phyloP scores from a whole-genome alignment of 2,797 vertebrate genomes.

The Sebastes minor region DNA sequence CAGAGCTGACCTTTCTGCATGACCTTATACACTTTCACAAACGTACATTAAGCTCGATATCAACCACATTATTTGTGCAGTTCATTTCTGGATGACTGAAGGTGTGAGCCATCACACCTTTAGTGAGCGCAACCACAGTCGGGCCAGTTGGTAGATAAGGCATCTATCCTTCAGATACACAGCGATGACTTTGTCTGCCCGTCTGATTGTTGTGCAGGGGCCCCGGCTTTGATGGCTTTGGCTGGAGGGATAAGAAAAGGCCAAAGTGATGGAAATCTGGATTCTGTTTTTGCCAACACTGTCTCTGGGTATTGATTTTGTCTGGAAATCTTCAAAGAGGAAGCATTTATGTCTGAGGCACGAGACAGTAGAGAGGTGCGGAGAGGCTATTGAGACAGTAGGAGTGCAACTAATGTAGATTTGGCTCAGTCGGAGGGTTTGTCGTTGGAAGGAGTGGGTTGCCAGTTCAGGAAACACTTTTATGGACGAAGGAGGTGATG shows the following conservation, averaged over 20 bases:
- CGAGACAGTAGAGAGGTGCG: constrained; percentile 57
- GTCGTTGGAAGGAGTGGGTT: constrained; percentile 27
- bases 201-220: constrained; percentile 59
- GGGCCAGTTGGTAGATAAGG: constrained; percentile 52
- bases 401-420: constrained; percentile 65
- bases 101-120: constrained; percentile 50
- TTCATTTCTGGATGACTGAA: constrained; percentile 25
- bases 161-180: constrained; percentile 68
- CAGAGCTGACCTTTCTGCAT: background rate
- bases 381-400: constrained; percentile 59
- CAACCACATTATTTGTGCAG: constrained; percentile 16
- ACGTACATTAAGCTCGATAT: constrained; percentile 2
- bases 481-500: constrained; percentile 21
- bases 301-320: constrained; percentile 81
- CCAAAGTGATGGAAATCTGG: constrained; percentile 77
- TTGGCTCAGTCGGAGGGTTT: constrained; percentile 55
- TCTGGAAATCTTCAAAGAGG: constrained; percentile 79
- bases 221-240: constrained; percentile 71
- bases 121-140: constrained; percentile 36
- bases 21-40: constrained; percentile 11
- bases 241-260: constrained; percentile 70
- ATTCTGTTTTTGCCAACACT: constrained; percentile 69
- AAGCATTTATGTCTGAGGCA: constrained; percentile 71
- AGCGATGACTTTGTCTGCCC: constrained; percentile 73
- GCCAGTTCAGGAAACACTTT: constrained; percentile 52